A percentile compares a stretch with the other conserved stretches of the same genome.
Evolutionary conservation across 2,888 invertebrate species (phyloP).

Genomic region (Dromius quadrimaculatus): DNA sequence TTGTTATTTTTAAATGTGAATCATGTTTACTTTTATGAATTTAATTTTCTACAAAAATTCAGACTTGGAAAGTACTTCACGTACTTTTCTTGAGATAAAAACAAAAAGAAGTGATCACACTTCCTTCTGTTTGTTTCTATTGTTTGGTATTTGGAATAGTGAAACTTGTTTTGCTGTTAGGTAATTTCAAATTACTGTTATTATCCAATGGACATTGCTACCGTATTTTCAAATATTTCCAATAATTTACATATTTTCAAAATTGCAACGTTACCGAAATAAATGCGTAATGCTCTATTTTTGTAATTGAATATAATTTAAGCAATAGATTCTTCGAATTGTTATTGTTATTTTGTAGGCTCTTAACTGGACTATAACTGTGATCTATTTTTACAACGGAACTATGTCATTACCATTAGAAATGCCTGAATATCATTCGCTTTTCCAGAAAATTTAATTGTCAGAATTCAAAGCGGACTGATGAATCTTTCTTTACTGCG

Average conservation of each 20-base stretch:
- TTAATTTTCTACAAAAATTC: too few relatives aligned
- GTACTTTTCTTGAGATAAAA: too few relatives aligned
- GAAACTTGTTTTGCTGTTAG: background rate
- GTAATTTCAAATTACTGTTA: slow-evolving; percentile 9
- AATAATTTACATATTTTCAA: slow-evolving; percentile 13
- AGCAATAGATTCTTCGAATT: slow-evolving; percentile 17
- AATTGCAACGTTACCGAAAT: too few relatives aligned
- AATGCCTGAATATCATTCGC: too few relatives aligned
- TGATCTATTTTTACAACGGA: slow-evolving; percentile 22
- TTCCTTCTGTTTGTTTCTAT: background rate
- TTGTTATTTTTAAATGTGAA: slow-evolving; percentile 1
- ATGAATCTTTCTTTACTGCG: too few relatives aligned
- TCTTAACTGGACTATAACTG: background rate
- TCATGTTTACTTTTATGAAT: slow-evolving; percentile 1
- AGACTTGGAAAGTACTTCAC: too few relatives aligned
- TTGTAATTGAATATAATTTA: background rate
- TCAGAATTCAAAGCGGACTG: too few relatives aligned
- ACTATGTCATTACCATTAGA: slow-evolving; percentile 19
- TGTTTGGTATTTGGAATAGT: slow-evolving; percentile 9
- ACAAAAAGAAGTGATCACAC: too few relatives aligned
- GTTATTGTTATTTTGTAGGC: background rate
- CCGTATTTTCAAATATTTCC: background rate
- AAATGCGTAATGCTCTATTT: background rate
- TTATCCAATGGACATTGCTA: background rate
- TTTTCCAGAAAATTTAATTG: too few relatives aligned